These are phyloP conservation scores for Gadus macrocephalus DNA, from an alignment of 2,113 vertebrate species.

Conservation along the genomic window DNA sequence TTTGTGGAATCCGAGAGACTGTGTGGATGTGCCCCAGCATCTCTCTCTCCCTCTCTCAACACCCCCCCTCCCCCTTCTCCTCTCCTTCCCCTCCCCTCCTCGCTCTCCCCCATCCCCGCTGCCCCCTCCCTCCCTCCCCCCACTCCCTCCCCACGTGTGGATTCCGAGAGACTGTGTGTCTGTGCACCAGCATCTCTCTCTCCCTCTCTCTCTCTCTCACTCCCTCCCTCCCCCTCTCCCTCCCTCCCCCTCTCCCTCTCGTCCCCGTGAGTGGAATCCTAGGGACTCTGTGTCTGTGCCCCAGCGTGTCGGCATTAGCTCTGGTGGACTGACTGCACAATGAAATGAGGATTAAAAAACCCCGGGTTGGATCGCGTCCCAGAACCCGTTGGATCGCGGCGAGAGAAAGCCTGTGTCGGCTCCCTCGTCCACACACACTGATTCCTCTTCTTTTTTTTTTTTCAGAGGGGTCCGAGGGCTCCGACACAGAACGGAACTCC, in stretches of 20 bases:
- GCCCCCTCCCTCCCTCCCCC: too few relatives aligned
- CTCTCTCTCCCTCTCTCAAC: too few relatives aligned
- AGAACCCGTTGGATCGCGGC: conserved; percentile 51
- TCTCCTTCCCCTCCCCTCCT: too few relatives aligned
- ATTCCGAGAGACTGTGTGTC: conserved; percentile 23
- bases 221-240: too few relatives aligned
- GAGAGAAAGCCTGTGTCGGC: neutral
- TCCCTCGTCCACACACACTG: too few relatives aligned
- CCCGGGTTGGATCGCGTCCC: conserved; percentile 53
- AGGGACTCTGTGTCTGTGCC: conserved; percentile 23
- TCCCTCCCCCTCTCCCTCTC: neutral
- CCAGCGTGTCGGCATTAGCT: conserved; percentile 55
- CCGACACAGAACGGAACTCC: too few relatives aligned
- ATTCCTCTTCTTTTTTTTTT: too few relatives aligned
- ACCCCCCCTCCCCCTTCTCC: too few relatives aligned
- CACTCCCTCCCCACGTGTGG: neutral
- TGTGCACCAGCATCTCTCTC: conserved; percentile 35
- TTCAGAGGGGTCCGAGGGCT: too few relatives aligned
- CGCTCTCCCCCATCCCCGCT: too few relatives aligned
- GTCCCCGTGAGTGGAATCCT: conserved; percentile 20
- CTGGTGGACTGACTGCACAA: conserved; percentile 59
- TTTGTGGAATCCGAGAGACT: conserved; percentile 21
- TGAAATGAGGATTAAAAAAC: conserved; percentile 66
- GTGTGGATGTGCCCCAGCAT: conserved; percentile 37
- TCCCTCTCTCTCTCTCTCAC: too few relatives aligned